phyloP scores from a whole-genome alignment of 2,113 vertebrate genomes.

The Myotis brandtii region DNA sequence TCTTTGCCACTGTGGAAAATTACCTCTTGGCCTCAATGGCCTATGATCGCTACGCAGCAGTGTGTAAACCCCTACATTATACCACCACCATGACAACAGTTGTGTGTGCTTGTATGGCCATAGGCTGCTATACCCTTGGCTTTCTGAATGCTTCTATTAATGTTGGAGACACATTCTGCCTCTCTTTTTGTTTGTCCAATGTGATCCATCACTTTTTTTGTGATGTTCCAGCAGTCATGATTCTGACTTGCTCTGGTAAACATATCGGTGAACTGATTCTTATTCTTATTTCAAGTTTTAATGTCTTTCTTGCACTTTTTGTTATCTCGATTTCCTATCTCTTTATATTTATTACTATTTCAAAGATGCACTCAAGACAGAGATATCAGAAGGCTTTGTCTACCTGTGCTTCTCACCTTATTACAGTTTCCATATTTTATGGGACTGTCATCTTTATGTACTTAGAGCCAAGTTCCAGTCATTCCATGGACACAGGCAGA shows the following conservation, averaged over 20 bases:
- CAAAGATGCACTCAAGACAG: background rate
- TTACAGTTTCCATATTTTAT: conserved; percentile 13
- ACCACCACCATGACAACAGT: background rate
- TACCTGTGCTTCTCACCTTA: conserved; percentile 37
- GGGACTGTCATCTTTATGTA: background rate
- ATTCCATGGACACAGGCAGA: conserved; percentile 53
- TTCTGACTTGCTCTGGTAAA: conserved; percentile 30
- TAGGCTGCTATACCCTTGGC: background rate
- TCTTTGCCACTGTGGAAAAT: conserved; percentile 8
- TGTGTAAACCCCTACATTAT: background rate
- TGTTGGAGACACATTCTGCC: background rate
- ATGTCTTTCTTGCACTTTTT: background rate
- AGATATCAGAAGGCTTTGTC: conserved; percentile 34
- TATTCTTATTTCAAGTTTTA: conserved; percentile 1
- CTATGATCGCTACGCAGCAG: background rate
- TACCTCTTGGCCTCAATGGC: conserved; percentile 34
- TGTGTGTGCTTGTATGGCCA: background rate
- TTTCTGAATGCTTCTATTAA: conserved; percentile 47
- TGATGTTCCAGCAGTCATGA: conserved; percentile 28
- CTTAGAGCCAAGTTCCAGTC: conserved; percentile 42
- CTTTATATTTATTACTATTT: background rate
- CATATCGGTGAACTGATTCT: background rate
- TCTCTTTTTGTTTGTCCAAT: conserved; percentile 31
- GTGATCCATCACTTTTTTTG: conserved; percentile 27
- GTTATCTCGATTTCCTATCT: conserved; percentile 41